Evolutionary conservation across 2,888 invertebrate genomes (phyloP).

Genomic region (Chrysotoxum bicinctum): DNA sequence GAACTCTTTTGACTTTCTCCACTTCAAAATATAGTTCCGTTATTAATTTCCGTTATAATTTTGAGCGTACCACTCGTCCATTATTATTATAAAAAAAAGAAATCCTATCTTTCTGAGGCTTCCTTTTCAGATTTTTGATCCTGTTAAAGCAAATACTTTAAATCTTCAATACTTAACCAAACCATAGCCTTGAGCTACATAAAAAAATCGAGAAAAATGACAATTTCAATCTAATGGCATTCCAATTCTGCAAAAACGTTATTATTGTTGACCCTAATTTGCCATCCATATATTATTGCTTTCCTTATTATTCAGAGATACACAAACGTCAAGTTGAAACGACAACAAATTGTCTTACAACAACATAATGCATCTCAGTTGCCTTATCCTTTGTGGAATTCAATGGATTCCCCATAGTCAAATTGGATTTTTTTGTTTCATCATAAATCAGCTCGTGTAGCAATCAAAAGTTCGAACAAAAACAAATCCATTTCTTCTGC

Average conservation of each 20-base stretch:
- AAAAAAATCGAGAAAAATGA: background rate
- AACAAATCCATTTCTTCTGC: background rate
- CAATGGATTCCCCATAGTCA: background rate
- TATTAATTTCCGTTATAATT: no score
- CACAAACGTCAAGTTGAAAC: background rate
- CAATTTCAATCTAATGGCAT: background rate
- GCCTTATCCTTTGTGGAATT: background rate
- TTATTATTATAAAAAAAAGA: no score
- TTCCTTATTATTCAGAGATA: background rate
- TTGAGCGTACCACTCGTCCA: no score
- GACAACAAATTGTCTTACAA: background rate
- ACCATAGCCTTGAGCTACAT: background rate
- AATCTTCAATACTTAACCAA: background rate
- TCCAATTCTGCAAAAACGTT: background rate
- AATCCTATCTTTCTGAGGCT: no score
- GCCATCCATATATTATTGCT: background rate
- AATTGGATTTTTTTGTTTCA: background rate
- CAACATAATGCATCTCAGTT: background rate
- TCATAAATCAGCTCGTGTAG: constrained; percentile 13
- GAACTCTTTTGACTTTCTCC: no score
- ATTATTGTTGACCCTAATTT: background rate
- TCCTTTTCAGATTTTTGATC: no score
- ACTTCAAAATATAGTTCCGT: no score
- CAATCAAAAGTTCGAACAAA: constrained; percentile 10
- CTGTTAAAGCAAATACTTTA: no score